These are phyloP conservation scores for Zygaena filipendulae DNA, from an alignment of 2,888 invertebrate genomes.

Conservation along the genomic window DNA sequence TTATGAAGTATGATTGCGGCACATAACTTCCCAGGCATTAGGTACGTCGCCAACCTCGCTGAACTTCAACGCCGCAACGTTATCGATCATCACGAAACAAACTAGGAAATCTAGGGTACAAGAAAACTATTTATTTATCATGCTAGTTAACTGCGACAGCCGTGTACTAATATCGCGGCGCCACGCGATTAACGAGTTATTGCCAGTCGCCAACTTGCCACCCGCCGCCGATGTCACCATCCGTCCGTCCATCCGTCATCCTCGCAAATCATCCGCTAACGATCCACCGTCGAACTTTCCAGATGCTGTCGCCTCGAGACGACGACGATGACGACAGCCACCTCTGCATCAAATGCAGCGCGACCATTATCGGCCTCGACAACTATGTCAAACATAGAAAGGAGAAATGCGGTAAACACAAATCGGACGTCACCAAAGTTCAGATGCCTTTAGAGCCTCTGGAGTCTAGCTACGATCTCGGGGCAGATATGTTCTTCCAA, in stretches of 20 bases:
- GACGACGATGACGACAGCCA: slow-evolving; percentile 87
- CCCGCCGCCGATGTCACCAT: slow-evolving; percentile 34
- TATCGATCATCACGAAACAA: slow-evolving; percentile 41
- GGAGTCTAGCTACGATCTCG: slow-evolving; percentile 69
- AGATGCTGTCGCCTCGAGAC: slow-evolving; percentile 66
- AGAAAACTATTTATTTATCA: slow-evolving; percentile 37
- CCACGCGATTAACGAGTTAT: slow-evolving; percentile 43
- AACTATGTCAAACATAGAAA: slow-evolving; percentile 89
- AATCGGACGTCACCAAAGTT: slow-evolving; percentile 31
- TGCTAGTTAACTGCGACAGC: slow-evolving; percentile 33
- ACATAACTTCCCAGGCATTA: slow-evolving; percentile 35
- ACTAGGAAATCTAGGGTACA: slow-evolving; percentile 4
- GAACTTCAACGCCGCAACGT: slow-evolving; percentile 36
- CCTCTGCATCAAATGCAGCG: slow-evolving; percentile 87
- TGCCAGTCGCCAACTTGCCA: slow-evolving; percentile 22
- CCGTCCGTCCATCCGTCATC: slow-evolving; percentile 25
- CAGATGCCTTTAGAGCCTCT: slow-evolving; percentile 35
- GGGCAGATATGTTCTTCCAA: slow-evolving; percentile 88
- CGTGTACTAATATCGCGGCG: slow-evolving; percentile 35
- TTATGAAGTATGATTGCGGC: slow-evolving; percentile 24
- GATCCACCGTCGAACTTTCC: slow-evolving; percentile 21
- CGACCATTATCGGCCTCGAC: slow-evolving; percentile 84
- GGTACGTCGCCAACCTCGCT: too few species aligned
- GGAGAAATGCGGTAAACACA: slow-evolving; percentile 69
- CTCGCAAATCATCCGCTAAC: slow-evolving; percentile 18